Base-by-base conservation (phyloP, 1,140 invertebrate species). In the Drosophila azteca region DNA sequence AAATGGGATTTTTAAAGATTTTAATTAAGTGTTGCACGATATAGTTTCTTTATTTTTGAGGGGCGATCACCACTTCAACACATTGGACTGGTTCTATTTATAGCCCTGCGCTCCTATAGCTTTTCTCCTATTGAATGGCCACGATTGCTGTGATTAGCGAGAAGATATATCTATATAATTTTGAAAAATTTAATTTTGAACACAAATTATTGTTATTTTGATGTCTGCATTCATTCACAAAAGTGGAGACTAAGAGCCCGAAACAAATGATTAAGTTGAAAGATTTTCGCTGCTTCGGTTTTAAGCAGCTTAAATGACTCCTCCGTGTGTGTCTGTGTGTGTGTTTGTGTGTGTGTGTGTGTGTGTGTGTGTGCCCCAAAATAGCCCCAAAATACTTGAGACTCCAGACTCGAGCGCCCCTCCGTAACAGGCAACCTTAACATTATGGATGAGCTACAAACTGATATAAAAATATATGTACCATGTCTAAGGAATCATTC, bases 221-320 rank as follows among this genome's bases (percentile, higher is more conserved):
- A 85, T 85, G 82, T 87, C 82, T 85, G 82, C 78, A 88, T 85
- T 87, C 82, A 85, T 85, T 87, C 82, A 85, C 69, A 76, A 85
- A 85, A 83, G 68, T 64, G 60, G 41, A 29, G 51, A 50, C 68
- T 69, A 44, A 17, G 64, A 57, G 64, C 11, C 53, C 60, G 64
- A 35, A 61, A 51, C 43, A 54, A 62, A 63, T 68, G 61, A 48
- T 69, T 68, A 69, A 50, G 26, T 45, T 59, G 26, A 35, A 17
- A 55, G 49, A 52, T 49, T 62, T 50, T 52, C 20, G 43, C 26
- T 43, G 55, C 48, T 50, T 52, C 48, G 69, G 70, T 53, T 60
- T 68, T 54, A 53, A 55, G 58, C 59, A 49, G 59, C 64, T 69
- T 69, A 69, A 69, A 49, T 66, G 63, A 45, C 55, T 63, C 51